Evolutionary conservation across 2,113 vertebrate species (phyloP), one percentile per base, ranked within the genome.

Genomic region (Rhodinocichla rosea): DNA sequence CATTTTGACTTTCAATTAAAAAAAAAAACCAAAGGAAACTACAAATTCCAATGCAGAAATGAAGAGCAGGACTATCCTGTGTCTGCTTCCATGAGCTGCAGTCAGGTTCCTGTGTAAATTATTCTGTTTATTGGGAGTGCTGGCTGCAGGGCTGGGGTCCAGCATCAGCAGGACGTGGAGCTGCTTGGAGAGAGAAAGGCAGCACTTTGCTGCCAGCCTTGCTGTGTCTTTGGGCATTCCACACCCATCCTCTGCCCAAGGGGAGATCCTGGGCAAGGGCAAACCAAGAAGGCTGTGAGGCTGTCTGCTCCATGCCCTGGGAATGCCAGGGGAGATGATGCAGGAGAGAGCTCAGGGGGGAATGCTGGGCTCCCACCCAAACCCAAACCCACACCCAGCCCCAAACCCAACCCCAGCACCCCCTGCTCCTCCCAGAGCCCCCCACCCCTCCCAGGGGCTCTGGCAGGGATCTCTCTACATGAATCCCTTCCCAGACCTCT

Each of bases 161-260:
- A 32, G 10, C n/a, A 67, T 3, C 33, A 57, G 22, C 3, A 11
- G 44, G 35, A 28, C 2, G 0, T 47, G 64, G 64, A 57, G 27
- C 42, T 57, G 63, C 4, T 47, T 1, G 20, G 64, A 33, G 30
- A 17, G 55, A 23, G 18, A 37, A 70, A 62, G 32, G 13, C 24
- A 28, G 4, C 7, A 1, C 27, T 14, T 44, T 33, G n/a, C n/a
- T n/a, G n/a, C 60, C 37, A 0, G 1, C 15, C 42, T 24, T 26
- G 45, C 70, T 26, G 55, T 13, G 15, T 73, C 26, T 37, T 64
- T 69, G 20, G 28, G 18, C 9, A 85, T 86, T 75, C 83, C 18
- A 32, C 21, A 2, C 42, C 39, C 27, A 33, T 65, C 22, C 4
- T 70, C 30, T 86, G 67, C 62, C 33, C 16, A 15, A 2, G 70